A percentile compares a stretch with the other conserved stretches of the same genome.
phyloP scores from a whole-genome alignment of 2,113 vertebrate genomes.

The Sorex araneus region DNA sequence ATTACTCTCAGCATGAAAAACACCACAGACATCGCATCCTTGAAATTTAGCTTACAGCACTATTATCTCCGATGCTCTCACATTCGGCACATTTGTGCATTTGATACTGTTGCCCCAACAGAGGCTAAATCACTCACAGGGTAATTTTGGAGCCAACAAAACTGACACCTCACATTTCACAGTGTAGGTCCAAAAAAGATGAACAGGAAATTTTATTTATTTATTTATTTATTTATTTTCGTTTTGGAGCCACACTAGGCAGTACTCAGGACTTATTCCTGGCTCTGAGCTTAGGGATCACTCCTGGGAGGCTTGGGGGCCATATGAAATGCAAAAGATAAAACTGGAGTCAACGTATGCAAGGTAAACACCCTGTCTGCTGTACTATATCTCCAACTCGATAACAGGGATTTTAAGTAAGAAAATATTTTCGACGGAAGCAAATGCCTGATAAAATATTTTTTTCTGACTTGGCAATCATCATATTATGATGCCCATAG shows the following conservation, averaged over 20 bases:
- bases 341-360: too few relatives aligned
- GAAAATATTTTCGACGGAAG: conserved; percentile 49
- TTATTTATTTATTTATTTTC: too few relatives aligned
- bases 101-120: background rate
- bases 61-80: background rate
- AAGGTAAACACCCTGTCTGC: too few relatives aligned
- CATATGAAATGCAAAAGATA: too few relatives aligned
- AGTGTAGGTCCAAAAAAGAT: background rate
- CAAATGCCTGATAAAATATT: background rate
- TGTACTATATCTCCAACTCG: too few relatives aligned
- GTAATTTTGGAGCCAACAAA: conserved; percentile 8
- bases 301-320: too few relatives aligned
- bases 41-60: conserved; percentile 14
- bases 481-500: too few relatives aligned
- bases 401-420: conserved; percentile 33
- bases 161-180: conserved; percentile 45
- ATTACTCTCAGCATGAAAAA: background rate
- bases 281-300: too few relatives aligned
- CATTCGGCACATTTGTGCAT: background rate
- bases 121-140: background rate
- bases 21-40: background rate
- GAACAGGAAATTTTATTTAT: background rate
- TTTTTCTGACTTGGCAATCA: too few relatives aligned
- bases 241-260: too few relatives aligned
- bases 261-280: too few relatives aligned